A percentile compares a stretch with the other conserved stretches of the same genome.
Conservation (phyloP, 2,113 vertebrate species). For the Trogon melanurus region DNA sequence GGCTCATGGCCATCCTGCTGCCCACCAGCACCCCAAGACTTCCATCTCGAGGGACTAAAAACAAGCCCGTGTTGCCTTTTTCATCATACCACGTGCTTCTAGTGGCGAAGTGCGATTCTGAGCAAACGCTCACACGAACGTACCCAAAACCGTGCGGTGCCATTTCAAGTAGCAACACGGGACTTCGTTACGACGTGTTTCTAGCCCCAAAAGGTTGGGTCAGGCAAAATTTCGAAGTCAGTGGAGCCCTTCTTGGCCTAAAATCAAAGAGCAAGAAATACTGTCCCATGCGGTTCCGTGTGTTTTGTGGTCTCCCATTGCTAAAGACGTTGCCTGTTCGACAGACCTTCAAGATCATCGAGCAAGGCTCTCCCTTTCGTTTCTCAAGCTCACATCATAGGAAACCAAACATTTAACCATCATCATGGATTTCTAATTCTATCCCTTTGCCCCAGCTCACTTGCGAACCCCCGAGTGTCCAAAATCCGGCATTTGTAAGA, state of each 20-base stretch:
- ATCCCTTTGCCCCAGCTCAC: background rate
- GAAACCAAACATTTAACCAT: background rate
- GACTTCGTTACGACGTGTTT: fast-evolving
- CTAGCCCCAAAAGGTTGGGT: background rate
- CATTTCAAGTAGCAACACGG: fast-evolving
- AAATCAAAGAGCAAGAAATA: background rate
- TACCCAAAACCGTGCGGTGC: background rate
- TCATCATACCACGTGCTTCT: background rate
- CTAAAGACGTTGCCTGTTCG: background rate
- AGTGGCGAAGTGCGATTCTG: background rate
- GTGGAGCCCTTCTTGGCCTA: background rate
- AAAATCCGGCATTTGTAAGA: background rate
- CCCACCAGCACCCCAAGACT: background rate
- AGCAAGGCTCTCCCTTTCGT: background rate
- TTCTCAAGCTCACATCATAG: background rate
- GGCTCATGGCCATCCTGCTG: too few relatives aligned
- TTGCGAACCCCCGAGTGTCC: background rate
- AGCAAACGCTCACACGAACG: background rate
- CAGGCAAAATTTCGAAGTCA: background rate
- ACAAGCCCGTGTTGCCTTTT: background rate
- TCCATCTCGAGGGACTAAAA: conserved; percentile 11
- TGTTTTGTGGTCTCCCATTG: background rate
- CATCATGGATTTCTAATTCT: background rate
- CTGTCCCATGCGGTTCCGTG: background rate
- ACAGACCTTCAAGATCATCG: background rate